Evolutionary conservation across 92 coral and sea anemone genomes (phyloP).

Genomic region (Epizoanthus rinbou): DNA sequence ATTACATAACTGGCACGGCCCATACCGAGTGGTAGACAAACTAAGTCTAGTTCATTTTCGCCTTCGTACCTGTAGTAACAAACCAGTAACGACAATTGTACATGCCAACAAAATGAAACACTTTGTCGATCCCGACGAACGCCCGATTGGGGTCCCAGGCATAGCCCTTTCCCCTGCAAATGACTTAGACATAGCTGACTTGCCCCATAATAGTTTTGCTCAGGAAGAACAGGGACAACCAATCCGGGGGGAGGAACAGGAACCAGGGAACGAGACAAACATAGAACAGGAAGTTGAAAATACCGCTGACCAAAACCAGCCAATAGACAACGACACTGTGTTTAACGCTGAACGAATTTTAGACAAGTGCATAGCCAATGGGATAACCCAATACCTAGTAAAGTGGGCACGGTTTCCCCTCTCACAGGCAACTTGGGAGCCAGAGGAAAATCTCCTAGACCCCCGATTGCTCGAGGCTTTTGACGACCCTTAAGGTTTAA

Average conservation of each 20-base stretch:
- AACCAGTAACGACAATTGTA: slow-evolving; percentile 47
- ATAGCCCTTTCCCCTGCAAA: no score
- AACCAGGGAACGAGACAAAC: no score
- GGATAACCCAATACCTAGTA: background rate
- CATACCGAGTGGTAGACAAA: slow-evolving; percentile 51
- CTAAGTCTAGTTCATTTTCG: slow-evolving; percentile 56
- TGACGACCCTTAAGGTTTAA: background rate
- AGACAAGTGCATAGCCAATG: background rate
- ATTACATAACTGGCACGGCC: background rate
- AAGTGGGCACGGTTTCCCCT: slow-evolving; percentile 36
- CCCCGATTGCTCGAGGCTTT: background rate
- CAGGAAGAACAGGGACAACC: no score
- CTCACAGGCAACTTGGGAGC: slow-evolving; percentile 34
- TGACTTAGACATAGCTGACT: no score
- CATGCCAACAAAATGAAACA: slow-evolving; percentile 62
- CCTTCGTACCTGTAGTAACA: slow-evolving; percentile 45
- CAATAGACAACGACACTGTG: slow-evolving; percentile 1
- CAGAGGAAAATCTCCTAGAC: slow-evolving; percentile 1
- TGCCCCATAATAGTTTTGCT: no score
- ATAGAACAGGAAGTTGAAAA: no score
- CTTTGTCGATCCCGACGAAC: no score
- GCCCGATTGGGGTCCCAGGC: no score
- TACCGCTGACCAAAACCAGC: no score
- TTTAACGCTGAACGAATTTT: slow-evolving; percentile 20
- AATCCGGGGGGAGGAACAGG: no score